phyloP scores from a whole-genome alignment of 2,797 vertebrate species.

The Okamejei kenojei region DNA sequence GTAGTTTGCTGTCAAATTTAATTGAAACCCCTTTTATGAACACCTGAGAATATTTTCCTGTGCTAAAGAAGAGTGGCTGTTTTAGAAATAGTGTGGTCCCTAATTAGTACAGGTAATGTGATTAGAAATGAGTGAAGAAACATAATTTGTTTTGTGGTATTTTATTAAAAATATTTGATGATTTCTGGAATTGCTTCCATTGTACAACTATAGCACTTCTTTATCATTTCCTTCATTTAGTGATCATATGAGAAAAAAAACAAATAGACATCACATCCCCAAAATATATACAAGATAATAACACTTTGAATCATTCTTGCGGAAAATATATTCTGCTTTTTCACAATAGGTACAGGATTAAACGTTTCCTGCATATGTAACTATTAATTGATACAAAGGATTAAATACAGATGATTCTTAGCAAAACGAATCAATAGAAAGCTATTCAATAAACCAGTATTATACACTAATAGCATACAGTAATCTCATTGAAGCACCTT shows the following conservation, averaged over 20 bases:
- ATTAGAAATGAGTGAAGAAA: neutral
- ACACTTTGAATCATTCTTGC: neutral
- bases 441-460: neutral
- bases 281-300: neutral
- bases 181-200: neutral
- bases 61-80: neutral
- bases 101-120: neutral
- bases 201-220: neutral
- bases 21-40: neutral
- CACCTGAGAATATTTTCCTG: neutral
- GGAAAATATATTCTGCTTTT: neutral
- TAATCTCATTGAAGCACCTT: neutral
- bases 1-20: neutral
- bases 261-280: neutral
- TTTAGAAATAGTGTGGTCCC: neutral
- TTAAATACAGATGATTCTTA: neutral
- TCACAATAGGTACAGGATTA: neutral
- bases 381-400: neutral
- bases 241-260: neutral
- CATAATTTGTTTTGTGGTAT: neutral
- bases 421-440: neutral
- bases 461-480: neutral
- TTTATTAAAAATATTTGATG: neutral
- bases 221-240: slow-evolving; percentile 7
- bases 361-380: neutral